Evolutionary conservation across 2,113 vertebrate species (phyloP).

Genomic region (Saccopteryx leptura): DNA sequence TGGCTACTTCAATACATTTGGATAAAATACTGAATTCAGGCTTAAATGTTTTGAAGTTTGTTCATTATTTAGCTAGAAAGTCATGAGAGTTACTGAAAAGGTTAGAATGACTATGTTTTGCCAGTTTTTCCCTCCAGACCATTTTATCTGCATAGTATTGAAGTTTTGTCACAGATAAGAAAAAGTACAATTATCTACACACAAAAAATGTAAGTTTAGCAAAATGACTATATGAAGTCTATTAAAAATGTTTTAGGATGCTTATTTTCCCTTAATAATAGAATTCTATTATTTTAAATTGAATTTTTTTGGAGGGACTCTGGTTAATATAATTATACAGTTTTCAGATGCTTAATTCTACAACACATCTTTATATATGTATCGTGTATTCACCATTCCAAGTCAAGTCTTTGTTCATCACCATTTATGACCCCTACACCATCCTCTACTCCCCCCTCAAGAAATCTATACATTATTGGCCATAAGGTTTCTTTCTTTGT

Average conservation of each 20-base stretch:
- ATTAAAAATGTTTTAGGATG: constrained; percentile 27
- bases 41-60: constrained; percentile 93
- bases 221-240: not conserved
- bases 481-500: too few relatives aligned
- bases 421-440: too few relatives aligned
- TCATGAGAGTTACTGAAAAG: constrained; percentile 93
- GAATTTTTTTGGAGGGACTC: too few relatives aligned
- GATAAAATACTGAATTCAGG: constrained; percentile 93
- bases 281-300: not conserved
- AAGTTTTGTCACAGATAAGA: constrained; percentile 93
- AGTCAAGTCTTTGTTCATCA: too few relatives aligned
- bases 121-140: constrained; percentile 96
- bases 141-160: constrained; percentile 94
- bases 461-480: too few relatives aligned
- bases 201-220: not conserved
- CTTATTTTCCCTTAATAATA: constrained; percentile 34
- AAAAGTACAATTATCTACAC: not conserved
- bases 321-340: too few relatives aligned
- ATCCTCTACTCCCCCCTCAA: too few relatives aligned
- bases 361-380: too few relatives aligned
- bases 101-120: constrained; percentile 90
- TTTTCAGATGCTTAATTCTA: too few relatives aligned
- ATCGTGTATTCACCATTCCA: too few relatives aligned
- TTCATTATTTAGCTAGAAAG: constrained; percentile 94
- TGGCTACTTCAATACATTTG: constrained; percentile 96